Conservation (phyloP, 2,888 invertebrate genomes). For the Xylota sylvarum region DNA sequence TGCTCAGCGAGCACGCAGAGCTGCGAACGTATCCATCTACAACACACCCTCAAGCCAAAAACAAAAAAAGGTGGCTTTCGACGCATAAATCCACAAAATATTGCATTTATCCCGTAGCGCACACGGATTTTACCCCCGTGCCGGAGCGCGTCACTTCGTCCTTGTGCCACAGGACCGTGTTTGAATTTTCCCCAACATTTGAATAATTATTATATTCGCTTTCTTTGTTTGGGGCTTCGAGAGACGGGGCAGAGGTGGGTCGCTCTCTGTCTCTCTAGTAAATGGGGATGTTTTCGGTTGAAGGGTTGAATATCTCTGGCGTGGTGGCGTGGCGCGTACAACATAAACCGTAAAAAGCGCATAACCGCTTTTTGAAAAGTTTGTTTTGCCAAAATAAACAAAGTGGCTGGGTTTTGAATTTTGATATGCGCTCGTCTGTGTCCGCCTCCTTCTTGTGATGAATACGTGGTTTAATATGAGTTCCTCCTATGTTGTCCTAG, state of each 20-base stretch:
- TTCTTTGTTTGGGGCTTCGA: slow-evolving; percentile 56
- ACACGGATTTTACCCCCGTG: slow-evolving; percentile 25
- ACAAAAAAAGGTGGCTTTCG: slow-evolving; percentile 51
- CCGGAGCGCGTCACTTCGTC: too few relatives aligned
- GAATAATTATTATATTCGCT: slow-evolving; percentile 70
- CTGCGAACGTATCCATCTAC: slow-evolving; percentile 49
- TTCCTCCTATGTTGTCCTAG: slow-evolving; percentile 13
- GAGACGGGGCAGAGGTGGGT: neutral
- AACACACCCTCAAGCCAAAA: slow-evolving; percentile 12
- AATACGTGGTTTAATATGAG: slow-evolving; percentile 30
- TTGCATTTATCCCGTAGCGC: slow-evolving; percentile 64
- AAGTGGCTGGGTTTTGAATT: slow-evolving; percentile 63
- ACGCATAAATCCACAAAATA: slow-evolving; percentile 74
- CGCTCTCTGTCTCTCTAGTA: too few relatives aligned
- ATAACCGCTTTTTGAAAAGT: slow-evolving; percentile 72
- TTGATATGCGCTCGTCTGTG: slow-evolving; percentile 49
- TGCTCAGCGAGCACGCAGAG: slow-evolving; percentile 59
- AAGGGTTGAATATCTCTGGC: slow-evolving; percentile 55
- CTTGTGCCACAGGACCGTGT: too few relatives aligned
- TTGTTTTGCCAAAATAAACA: slow-evolving; percentile 75
- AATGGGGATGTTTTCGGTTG: slow-evolving; percentile 11
- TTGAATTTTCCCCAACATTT: slow-evolving; percentile 61
- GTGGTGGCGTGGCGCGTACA: slow-evolving; percentile 15
- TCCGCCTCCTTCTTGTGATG: slow-evolving; percentile 1
- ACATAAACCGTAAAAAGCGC: slow-evolving; percentile 61